A percentile compares a stretch with the other conserved stretches of the same genome.
Evolutionary conservation across 1,140 invertebrate genomes (phyloP).

Genomic region (Camponotus vicinus): DNA sequence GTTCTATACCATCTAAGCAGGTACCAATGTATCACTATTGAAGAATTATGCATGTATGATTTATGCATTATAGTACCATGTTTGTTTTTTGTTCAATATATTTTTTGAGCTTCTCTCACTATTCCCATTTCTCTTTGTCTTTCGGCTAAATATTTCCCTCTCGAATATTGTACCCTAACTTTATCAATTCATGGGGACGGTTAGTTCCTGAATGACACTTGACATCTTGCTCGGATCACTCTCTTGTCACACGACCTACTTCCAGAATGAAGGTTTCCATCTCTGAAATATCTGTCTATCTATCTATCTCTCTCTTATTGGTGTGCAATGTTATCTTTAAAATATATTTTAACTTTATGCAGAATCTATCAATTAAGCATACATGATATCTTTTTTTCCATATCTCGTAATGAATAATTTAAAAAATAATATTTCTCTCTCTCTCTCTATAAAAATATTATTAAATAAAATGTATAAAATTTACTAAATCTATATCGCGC

Average conservation of each 20-base stretch:
- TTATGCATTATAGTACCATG: not conserved
- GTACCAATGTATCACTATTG: not conserved
- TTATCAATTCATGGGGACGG: constrained; percentile 53
- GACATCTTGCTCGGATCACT: constrained; percentile 46
- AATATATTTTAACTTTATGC: not conserved
- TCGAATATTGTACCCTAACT: constrained; percentile 45
- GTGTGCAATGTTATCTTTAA: not conserved
- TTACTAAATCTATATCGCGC: not conserved
- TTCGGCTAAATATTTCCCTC: constrained; percentile 39
- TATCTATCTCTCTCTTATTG: constrained; percentile 10
- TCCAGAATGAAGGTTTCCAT: constrained; percentile 34
- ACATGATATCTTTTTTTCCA: not conserved
- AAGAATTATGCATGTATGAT: not conserved
- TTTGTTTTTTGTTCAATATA: not conserved
- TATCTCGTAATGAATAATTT: not conserved
- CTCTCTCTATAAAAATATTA: no score
- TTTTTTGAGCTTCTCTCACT: constrained; percentile 11
- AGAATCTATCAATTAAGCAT: not conserved
- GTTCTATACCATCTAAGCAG: not conserved
- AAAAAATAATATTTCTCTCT: not conserved
- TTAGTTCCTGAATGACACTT: constrained; percentile 56
- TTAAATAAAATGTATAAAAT: no score
- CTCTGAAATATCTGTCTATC: constrained; percentile 43
- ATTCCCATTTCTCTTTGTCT: not conserved
- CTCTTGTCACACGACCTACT: constrained; percentile 47